phyloP scores from a whole-genome alignment of 2,797 vertebrate genomes.

The Aeoliscus strigatus region DNA sequence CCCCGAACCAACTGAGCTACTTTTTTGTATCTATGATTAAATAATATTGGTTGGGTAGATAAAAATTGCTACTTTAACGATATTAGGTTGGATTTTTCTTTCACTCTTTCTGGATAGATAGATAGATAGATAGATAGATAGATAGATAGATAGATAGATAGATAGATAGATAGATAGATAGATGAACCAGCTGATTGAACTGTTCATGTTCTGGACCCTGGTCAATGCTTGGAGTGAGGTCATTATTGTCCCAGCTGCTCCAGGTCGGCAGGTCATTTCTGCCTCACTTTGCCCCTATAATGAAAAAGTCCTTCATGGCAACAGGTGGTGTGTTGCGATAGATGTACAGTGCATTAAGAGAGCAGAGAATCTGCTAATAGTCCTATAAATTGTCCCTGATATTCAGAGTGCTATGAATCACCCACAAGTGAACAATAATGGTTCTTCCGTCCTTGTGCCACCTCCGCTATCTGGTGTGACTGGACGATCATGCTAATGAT shows the following conservation, averaged over 20 bases:
- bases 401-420: slow-evolving; percentile 8
- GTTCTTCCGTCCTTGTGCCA: slow-evolving; percentile 19
- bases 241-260: slow-evolving; percentile 17
- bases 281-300: slow-evolving; percentile 32
- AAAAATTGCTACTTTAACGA: too few species aligned
- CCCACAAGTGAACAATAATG: slow-evolving; percentile 17
- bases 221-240: too few species aligned
- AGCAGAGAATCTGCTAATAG: background rate
- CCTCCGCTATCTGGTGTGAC: background rate
- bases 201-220: too few species aligned
- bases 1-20: too few species aligned
- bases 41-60: too few species aligned
- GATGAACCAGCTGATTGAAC: too few species aligned
- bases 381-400: slow-evolving; percentile 22
- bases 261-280: slow-evolving; percentile 22
- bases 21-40: too few species aligned
- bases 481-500: slow-evolving; percentile 5
- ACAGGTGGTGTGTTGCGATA: slow-evolving; percentile 3
- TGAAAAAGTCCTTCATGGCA: slow-evolving; percentile 23
- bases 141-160: too few species aligned
- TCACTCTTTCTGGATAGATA: too few species aligned
- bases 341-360: slow-evolving; percentile 3
- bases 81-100: too few species aligned
- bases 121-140: too few species aligned
- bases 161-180: too few species aligned